A percentile compares a stretch with the other conserved stretches of the same genome.
Conservation (phyloP, 2,797 vertebrate species). For the Taenioides sp. region DNA sequence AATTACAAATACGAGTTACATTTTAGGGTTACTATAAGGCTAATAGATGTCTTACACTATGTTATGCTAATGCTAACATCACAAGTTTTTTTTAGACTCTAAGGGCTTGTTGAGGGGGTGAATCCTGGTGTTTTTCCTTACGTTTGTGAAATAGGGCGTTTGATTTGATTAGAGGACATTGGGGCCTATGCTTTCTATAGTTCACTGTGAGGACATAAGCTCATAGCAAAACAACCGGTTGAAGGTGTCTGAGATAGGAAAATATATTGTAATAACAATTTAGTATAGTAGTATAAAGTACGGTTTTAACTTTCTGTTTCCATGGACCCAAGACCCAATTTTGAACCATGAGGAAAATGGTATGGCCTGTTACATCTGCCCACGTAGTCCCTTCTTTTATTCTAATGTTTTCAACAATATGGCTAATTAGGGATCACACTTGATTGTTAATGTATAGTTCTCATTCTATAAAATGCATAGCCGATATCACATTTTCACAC, state of each 20-base stretch:
- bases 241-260: background rate
- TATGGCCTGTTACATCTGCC: too few relatives aligned
- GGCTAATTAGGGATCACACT: too few relatives aligned
- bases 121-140: constrained; percentile 1
- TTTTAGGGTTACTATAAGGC: constrained; percentile 17
- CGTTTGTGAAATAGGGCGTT: constrained; percentile 18
- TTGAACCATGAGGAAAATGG: too few relatives aligned
- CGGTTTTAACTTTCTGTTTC: too few relatives aligned
- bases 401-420: too few relatives aligned
- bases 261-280: background rate
- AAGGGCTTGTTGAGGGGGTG: background rate
- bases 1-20: constrained; percentile 16
- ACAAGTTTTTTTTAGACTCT: background rate
- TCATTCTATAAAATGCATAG: too few relatives aligned
- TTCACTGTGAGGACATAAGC: constrained; percentile 5
- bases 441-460: too few relatives aligned
- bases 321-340: too few relatives aligned
- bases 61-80: constrained; percentile 2
- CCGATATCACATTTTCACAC: too few relatives aligned
- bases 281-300: too few relatives aligned
- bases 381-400: too few relatives aligned
- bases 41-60: constrained; percentile 33
- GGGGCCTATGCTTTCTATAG: constrained; percentile 5
- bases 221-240: background rate
- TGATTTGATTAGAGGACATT: constrained; percentile 11